These are phyloP conservation scores for Paguma larvata DNA, from an alignment of 2,797 vertebrate species.

Conservation along the genomic window DNA sequence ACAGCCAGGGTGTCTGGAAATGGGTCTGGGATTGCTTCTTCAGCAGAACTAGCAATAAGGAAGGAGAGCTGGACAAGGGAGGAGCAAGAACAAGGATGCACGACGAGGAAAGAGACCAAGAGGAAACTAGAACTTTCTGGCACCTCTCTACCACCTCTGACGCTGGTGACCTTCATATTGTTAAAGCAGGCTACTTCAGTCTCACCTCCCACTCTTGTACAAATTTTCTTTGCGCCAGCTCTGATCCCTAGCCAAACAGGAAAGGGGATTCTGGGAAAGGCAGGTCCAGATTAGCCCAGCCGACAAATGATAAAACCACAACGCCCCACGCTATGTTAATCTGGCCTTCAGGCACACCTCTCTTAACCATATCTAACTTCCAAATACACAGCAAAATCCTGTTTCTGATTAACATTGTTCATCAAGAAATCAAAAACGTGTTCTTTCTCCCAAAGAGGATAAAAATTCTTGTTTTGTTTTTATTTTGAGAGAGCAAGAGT, in stretches of 20 bases:
- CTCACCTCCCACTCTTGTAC: neutral
- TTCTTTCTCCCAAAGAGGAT: neutral
- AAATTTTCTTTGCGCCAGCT: neutral
- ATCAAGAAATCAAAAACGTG: neutral
- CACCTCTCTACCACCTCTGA: neutral
- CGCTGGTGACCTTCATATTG: neutral
- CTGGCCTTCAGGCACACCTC: neutral
- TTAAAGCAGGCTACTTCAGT: neutral
- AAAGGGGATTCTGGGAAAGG: neutral
- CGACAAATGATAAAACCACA: neutral
- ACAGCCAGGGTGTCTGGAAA: neutral
- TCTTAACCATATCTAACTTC: constrained; percentile 5
- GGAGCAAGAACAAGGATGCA: neutral
- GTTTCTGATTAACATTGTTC: neutral
- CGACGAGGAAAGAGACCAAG: neutral
- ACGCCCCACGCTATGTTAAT: neutral
- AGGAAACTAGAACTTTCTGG: neutral
- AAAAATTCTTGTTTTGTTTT: neutral
- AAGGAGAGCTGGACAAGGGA: neutral
- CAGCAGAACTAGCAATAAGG: neutral
- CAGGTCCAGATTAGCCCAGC: neutral
- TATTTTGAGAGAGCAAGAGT: no score
- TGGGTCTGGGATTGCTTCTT: neutral
- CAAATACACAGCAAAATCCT: neutral
- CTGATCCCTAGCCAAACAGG: neutral